Evolutionary conservation across 2,113 vertebrate genomes (phyloP).

Genomic region (Oryctolagus cuniculus): mOryCun1.1 NC_091450.1:29990501-29991000

Average conservation of each 20-base stretch:
- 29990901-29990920: neutral
- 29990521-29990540: too few species aligned
- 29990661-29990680: neutral
- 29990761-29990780: fast-evolving
- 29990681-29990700: neutral
- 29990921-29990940: neutral
- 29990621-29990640: neutral
- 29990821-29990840: too few species aligned
- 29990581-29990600: neutral
- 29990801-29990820: neutral
- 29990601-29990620: neutral
- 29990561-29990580: neutral
- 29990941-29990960: neutral
- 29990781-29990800: neutral
- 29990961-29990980: neutral
- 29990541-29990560: neutral
- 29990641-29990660: neutral
- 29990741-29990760: neutral
- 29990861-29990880: neutral
- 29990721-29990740: fast-evolving
- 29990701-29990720: neutral
- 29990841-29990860: neutral
- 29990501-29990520: neutral
- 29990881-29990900: neutral
- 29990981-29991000: neutral